Conservation (phyloP, 2,113 vertebrate genomes). For the Actinemys pallida region DNA sequence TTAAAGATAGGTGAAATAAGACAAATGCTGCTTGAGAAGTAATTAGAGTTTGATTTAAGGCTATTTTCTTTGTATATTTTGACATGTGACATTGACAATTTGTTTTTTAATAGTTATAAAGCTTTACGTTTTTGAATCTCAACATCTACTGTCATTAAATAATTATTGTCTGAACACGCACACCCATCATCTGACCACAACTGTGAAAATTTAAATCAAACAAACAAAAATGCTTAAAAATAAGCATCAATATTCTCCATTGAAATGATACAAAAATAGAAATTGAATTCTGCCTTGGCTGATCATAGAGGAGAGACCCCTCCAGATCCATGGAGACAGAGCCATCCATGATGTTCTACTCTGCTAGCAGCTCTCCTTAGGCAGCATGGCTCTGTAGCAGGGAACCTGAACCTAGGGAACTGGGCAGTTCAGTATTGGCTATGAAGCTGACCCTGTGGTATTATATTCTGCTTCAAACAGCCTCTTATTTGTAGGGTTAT, state of each 20-base stretch:
- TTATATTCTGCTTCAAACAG: neutral
- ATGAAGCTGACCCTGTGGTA: neutral
- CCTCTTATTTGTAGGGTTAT: neutral
- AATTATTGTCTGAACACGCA: neutral
- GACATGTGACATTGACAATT: neutral
- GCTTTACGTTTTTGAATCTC: neutral
- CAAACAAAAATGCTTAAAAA: neutral
- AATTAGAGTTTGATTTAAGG: neutral
- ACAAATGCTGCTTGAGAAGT: neutral
- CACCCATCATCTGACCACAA: neutral
- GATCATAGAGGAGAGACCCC: neutral
- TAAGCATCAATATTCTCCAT: neutral
- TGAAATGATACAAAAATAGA: neutral
- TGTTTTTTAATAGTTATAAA: neutral
- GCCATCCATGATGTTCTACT: neutral
- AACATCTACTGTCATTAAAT: neutral
- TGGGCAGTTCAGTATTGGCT: neutral
- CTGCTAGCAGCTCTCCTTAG: neutral
- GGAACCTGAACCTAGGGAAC: neutral
- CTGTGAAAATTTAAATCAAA: neutral
- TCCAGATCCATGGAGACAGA: neutral
- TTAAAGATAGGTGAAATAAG: neutral
- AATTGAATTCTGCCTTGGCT: neutral
- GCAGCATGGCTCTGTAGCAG: neutral
- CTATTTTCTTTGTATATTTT: neutral